phyloP scores from a whole-genome alignment of 2,797 vertebrate species.

The Poecilia velifera region DNA sequence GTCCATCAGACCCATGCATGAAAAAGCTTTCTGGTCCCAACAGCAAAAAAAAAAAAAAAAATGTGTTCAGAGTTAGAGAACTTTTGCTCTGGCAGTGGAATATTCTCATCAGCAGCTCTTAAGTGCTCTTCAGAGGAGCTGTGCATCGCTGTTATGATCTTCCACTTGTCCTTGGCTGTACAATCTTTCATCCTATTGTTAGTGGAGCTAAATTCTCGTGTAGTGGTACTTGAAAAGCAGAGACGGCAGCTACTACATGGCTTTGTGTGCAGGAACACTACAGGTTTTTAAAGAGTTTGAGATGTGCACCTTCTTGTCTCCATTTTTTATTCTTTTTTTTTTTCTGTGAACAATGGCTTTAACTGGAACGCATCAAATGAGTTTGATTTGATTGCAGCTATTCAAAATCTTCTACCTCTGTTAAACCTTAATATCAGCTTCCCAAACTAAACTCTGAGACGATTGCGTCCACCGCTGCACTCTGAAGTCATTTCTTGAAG shows the following conservation, averaged over 20 bases:
- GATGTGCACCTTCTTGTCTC: conserved; percentile 2
- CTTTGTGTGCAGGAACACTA: conserved; percentile 7
- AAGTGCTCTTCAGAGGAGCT: conserved; percentile 21
- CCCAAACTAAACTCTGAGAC: conserved; percentile 7
- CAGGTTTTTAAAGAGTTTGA: neutral
- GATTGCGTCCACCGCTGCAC: neutral
- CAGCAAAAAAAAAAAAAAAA: neutral
- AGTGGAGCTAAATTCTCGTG: conserved; percentile 23
- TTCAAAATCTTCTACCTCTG: conserved; percentile 15
- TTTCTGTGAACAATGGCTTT: conserved; percentile 32
- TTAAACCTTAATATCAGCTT: conserved; percentile 10
- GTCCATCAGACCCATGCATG: neutral
- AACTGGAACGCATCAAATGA: conserved; percentile 11
- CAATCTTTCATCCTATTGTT: conserved; percentile 20
- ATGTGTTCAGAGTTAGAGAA: neutral
- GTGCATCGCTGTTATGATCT: conserved; percentile 16
- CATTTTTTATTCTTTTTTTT: neutral
- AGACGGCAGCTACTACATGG: neutral
- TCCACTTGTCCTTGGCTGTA: conserved; percentile 24
- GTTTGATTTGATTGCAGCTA: conserved; percentile 28
- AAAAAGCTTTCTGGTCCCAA: neutral
- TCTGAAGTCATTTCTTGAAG: conserved; percentile 17
- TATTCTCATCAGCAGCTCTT: conserved; percentile 16
- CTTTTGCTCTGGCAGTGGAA: conserved; percentile 11
- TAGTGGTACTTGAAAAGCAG: conserved; percentile 21